These are phyloP conservation scores for Apogon talboti DNA, from an alignment of 2,797 vertebrate species.

Conservation along the genomic window DNA sequence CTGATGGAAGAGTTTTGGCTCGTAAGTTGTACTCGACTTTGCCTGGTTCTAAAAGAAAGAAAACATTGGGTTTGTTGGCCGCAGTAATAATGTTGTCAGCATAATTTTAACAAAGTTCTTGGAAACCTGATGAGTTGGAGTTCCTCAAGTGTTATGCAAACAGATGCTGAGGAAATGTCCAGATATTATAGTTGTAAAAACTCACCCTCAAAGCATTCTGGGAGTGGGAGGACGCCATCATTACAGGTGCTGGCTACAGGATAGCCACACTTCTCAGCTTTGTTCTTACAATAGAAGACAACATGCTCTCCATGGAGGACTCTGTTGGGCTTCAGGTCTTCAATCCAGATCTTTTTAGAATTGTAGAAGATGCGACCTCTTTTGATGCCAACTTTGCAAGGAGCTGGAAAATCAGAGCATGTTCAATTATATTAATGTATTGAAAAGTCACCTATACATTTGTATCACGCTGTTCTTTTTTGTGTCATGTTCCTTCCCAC, in stretches of 20 bases:
- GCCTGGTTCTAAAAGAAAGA: constrained; percentile 70
- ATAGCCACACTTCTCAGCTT: constrained; percentile 86
- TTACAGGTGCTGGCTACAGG: constrained; percentile 81
- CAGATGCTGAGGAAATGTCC: neutral
- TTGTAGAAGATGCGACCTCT: constrained; percentile 89
- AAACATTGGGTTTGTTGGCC: neutral
- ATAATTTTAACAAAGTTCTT: neutral
- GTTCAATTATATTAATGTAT: neutral
- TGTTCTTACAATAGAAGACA: constrained; percentile 90
- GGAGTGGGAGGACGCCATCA: constrained; percentile 85
- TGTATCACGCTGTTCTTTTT: too few species aligned
- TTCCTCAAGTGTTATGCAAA: neutral
- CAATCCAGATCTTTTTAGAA: constrained; percentile 83
- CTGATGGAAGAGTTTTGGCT: constrained; percentile 74
- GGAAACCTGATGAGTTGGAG: neutral
- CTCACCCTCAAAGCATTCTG: constrained; percentile 90
- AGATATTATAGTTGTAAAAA: neutral
- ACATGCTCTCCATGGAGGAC: constrained; percentile 85
- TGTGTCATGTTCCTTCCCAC: too few species aligned
- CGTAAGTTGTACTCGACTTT: constrained; percentile 52
- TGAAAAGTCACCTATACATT: too few species aligned
- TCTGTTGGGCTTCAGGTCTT: constrained; percentile 84
- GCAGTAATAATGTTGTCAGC: neutral
- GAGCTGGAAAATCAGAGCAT: constrained; percentile 72
- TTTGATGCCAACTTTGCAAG: constrained; percentile 85